These are phyloP conservation scores for Hypena proboscidalis DNA, from an alignment of 2,888 invertebrate genomes.

Conservation along the genomic window DNA sequence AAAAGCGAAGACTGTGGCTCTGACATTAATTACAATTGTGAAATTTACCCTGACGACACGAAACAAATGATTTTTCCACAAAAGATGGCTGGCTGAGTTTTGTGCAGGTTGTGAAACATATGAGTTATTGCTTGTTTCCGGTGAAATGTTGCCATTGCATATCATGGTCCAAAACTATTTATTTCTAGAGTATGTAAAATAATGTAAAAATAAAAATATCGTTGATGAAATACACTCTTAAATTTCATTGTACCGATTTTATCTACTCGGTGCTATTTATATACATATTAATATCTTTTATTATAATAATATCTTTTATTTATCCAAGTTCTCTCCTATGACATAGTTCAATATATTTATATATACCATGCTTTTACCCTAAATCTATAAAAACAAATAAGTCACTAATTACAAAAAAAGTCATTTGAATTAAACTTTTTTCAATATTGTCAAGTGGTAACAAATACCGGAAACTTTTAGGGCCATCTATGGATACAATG, in stretches of 20 bases:
- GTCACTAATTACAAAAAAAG: too few relatives aligned
- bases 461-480: conserved; percentile 24
- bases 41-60: conserved; percentile 90
- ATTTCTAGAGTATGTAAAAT: too few relatives aligned
- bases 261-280: too few relatives aligned
- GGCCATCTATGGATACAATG: conserved; percentile 34
- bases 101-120: conserved; percentile 84
- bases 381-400: too few relatives aligned
- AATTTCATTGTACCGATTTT: too few relatives aligned
- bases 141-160: conserved; percentile 60
- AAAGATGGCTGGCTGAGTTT: conserved; percentile 90
- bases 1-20: conserved; percentile 97
- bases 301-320: too few relatives aligned
- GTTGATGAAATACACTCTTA: too few relatives aligned
- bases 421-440: neutral
- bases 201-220: too few relatives aligned
- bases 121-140: conserved; percentile 81
- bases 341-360: too few relatives aligned
- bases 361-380: too few relatives aligned
- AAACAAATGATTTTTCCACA: conserved; percentile 89
- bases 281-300: too few relatives aligned
- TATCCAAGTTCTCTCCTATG: too few relatives aligned
- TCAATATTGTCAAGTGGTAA: conserved; percentile 8
- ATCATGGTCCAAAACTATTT: conserved; percentile 1
- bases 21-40: conserved; percentile 95